Evolutionary conservation across 1,140 invertebrate species (phyloP).

Genomic region (Eueides isabella): DNA sequence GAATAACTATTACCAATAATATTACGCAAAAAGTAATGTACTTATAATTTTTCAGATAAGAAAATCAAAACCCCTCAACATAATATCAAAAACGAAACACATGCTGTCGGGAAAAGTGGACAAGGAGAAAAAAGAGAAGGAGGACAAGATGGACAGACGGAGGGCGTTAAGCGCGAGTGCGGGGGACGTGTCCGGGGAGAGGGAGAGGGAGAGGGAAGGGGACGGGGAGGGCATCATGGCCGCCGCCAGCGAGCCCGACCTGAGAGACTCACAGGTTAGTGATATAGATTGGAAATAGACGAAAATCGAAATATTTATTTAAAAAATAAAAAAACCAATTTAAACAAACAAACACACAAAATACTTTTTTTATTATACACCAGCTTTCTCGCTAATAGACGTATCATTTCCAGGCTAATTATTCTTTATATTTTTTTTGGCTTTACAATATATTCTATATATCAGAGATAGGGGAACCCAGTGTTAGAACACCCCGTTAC

Average conservation of each 20-base stretch:
- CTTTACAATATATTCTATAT: no score
- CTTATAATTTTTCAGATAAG: conserved; percentile 54
- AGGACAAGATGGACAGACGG: conserved; percentile 69
- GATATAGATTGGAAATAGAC: background rate
- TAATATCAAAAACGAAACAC: conserved; percentile 68
- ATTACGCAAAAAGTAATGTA: background rate
- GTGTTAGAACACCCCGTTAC: no score
- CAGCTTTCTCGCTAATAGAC: no score
- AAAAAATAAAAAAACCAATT: no score
- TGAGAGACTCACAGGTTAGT: conserved; percentile 64
- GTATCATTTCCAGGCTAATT: no score
- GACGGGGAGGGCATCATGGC: conserved; percentile 46
- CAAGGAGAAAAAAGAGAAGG: conserved; percentile 88
- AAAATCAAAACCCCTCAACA: conserved; percentile 72
- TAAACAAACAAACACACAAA: no score
- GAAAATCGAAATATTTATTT: background rate
- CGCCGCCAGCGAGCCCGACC: conserved; percentile 67
- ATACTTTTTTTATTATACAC: no score
- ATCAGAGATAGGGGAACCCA: no score
- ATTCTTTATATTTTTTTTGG: no score
- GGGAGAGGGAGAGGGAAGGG: conserved; percentile 26
- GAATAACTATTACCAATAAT: no score
- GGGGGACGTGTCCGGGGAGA: conserved; percentile 47
- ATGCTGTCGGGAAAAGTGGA: conserved; percentile 84
- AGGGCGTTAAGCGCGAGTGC: conserved; percentile 84